Percentiles rank a stretch among this genome's conserved stretches.
These are phyloP conservation scores for Callorhinus ursinus DNA, from an alignment of 2,113 vertebrate species.

Conservation along the genomic window DNA sequence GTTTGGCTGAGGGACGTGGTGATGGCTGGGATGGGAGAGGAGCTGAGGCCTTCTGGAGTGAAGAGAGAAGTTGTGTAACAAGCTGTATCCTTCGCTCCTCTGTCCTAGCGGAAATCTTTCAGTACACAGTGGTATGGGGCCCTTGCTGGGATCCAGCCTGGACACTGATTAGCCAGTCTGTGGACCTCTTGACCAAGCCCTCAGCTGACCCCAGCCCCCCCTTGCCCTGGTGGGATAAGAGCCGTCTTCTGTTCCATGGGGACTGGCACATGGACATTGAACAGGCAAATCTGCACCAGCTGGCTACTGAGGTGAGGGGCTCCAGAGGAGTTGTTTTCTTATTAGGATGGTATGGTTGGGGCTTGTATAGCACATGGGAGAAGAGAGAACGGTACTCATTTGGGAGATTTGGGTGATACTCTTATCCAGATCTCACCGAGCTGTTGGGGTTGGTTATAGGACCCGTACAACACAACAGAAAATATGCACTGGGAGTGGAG, in stretches of 20 bases:
- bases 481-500: constrained; percentile 99
- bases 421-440: neutral
- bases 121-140: constrained; percentile 98
- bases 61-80: constrained; percentile 17
- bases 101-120: constrained; percentile 92
- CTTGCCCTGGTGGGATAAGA: constrained; percentile 99
- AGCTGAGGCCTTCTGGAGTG: neutral
- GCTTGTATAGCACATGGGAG: neutral
- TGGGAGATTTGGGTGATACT: neutral
- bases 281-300: constrained; percentile 96
- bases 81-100: neutral
- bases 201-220: constrained; percentile 94
- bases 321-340: neutral
- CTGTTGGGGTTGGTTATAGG: constrained; percentile 83
- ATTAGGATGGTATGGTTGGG: neutral
- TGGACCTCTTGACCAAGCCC: constrained; percentile 96
- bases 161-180: constrained; percentile 96
- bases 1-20: constrained; percentile 24
- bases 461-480: constrained; percentile 98
- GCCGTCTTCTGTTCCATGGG: constrained; percentile 94
- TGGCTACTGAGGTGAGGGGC: constrained; percentile 95
- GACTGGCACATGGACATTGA: constrained; percentile 96
- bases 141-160: constrained; percentile 99
- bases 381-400: neutral
- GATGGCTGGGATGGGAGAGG: neutral